Percentiles rank a stretch among this genome's conserved stretches.
Conservation (phyloP, 2,797 vertebrate species). For the Oryzias sinensis region DNA sequence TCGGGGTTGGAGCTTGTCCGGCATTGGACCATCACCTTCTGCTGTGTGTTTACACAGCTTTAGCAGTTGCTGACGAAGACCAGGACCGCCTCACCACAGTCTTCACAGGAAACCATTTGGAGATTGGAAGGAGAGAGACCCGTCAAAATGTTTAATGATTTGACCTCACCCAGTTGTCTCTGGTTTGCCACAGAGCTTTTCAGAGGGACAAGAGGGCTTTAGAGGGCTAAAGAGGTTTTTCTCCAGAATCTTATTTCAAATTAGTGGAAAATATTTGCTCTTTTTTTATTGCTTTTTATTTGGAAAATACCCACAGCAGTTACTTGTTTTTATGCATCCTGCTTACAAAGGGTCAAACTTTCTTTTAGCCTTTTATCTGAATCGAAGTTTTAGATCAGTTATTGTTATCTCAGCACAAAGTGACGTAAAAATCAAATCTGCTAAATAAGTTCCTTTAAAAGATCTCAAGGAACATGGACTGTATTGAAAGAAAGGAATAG, state of each 20-base stretch:
- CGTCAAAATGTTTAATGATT: constrained; percentile 15
- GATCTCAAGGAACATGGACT: too few species aligned
- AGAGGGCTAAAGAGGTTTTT: constrained; percentile 17
- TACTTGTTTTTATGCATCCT: too few species aligned
- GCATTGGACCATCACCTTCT: constrained; percentile 38
- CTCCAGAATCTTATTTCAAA: background rate
- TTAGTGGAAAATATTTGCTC: background rate
- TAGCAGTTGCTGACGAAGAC: constrained; percentile 53
- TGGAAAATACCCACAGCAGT: too few species aligned
- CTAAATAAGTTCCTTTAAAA: too few species aligned
- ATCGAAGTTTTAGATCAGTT: too few species aligned
- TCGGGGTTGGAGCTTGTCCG: constrained; percentile 6
- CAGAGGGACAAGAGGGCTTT: constrained; percentile 19
- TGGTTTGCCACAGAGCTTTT: constrained; percentile 36
- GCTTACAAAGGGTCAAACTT: too few species aligned
- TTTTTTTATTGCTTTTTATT: background rate
- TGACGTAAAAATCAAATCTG: too few species aligned
- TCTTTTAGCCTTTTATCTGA: too few species aligned
- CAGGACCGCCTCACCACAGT: constrained; percentile 16
- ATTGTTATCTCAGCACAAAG: too few species aligned
- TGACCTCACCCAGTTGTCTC: constrained; percentile 31
- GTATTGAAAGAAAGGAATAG: too few species aligned
- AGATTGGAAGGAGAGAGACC: constrained; percentile 14
- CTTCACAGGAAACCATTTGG: constrained; percentile 20
- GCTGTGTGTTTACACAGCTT: constrained; percentile 62